These are phyloP conservation scores for Hydrolagus affinis DNA, from an alignment of 2,113 vertebrate species.

Conservation along the genomic window DNA sequence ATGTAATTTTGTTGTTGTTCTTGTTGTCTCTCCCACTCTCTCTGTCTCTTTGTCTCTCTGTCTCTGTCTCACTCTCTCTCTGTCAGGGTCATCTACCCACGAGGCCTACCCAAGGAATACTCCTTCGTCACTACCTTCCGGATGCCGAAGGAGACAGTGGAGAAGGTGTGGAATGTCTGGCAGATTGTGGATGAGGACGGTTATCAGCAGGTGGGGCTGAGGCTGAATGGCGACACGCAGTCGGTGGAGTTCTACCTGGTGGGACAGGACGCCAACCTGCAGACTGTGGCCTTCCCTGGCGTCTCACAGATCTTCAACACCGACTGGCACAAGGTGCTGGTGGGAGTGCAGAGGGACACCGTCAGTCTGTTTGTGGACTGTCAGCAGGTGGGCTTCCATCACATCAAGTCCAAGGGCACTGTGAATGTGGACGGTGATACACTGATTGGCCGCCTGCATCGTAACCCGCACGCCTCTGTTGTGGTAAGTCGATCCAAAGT, in stretches of 20 bases:
- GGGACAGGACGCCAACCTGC: conserved; percentile 56
- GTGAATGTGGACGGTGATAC: conserved; percentile 65
- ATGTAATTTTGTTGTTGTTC: too few relatives aligned
- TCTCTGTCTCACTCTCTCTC: not conserved
- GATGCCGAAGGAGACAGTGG: conserved; percentile 65
- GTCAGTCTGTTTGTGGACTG: conserved; percentile 67
- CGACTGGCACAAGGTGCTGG: conserved; percentile 71
- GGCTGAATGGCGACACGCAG: conserved; percentile 64
- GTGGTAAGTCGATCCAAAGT: conserved; percentile 52
- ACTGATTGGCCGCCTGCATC: conserved; percentile 60
- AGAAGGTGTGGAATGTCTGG: conserved; percentile 70
- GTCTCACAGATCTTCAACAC: conserved; percentile 67
- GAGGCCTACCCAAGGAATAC: conserved; percentile 65
- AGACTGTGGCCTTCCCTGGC: conserved; percentile 60
- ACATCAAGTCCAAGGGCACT: conserved; percentile 62
- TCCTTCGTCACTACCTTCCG: conserved; percentile 68
- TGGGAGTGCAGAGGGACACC: conserved; percentile 58
- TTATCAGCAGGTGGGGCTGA: conserved; percentile 58
- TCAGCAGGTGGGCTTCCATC: conserved; percentile 58
- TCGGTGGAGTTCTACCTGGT: conserved; percentile 66
- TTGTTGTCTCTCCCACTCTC: too few relatives aligned
- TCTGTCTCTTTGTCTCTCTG: too few relatives aligned
- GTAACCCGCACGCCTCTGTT: conserved; percentile 57
- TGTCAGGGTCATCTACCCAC: conserved; percentile 59
- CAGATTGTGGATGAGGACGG: conserved; percentile 62